phyloP scores from a whole-genome alignment of 2,888 invertebrate genomes.

The Cactoblastis cactorum region DNA sequence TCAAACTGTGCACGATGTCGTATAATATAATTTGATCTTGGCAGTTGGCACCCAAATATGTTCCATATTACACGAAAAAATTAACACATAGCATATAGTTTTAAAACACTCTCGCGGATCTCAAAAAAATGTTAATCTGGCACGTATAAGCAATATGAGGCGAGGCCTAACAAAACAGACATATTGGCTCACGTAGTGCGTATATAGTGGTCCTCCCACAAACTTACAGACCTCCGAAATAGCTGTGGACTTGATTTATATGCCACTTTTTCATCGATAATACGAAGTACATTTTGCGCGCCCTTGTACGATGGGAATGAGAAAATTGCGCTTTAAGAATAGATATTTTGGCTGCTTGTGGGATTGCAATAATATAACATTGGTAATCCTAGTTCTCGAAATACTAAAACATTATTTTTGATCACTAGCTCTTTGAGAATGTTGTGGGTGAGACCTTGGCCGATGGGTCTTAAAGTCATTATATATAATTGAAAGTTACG shows the following conservation, averaged over 20 bases:
- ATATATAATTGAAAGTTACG: too few species aligned
- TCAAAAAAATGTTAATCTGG: slow-evolving; percentile 18
- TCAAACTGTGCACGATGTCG: too few species aligned
- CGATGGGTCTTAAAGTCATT: too few species aligned
- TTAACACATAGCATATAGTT: not conserved
- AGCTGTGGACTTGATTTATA: slow-evolving; percentile 12
- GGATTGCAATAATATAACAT: not conserved
- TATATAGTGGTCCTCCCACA: slow-evolving; percentile 18
- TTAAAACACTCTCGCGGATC: not conserved
- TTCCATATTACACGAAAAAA: not conserved
- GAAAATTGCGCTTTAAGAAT: not conserved
- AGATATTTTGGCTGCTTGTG: not conserved
- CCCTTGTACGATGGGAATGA: slow-evolving; percentile 1
- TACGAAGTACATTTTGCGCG: slow-evolving; percentile 3
- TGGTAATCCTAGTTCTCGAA: too few species aligned
- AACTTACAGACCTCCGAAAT: slow-evolving; percentile 19
- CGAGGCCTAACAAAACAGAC: slow-evolving; percentile 21
- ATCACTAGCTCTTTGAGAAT: too few species aligned
- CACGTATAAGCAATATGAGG: slow-evolving; percentile 26
- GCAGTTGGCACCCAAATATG: too few species aligned
- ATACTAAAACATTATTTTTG: too few species aligned
- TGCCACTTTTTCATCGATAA: slow-evolving; percentile 10
- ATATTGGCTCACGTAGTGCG: slow-evolving; percentile 21
- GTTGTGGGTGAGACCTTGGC: too few species aligned
- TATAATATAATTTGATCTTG: too few species aligned